Evolutionary conservation across 2,888 invertebrate genomes (phyloP).

Genomic region (Coelinius sp.): DNA sequence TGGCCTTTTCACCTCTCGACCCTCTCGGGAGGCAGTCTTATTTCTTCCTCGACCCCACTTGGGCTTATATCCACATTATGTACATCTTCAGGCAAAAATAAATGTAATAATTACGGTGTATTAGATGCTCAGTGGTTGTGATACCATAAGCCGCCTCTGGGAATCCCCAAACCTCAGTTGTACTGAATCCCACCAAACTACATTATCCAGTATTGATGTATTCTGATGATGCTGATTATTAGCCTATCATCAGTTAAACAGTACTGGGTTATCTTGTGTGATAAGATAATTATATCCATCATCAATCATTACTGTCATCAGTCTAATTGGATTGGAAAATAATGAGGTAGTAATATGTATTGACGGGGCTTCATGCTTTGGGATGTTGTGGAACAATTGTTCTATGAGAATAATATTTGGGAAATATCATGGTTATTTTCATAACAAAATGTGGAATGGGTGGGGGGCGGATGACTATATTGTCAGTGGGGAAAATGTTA

Average conservation of each 20-base stretch:
- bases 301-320: background rate
- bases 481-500: slow-evolving; percentile 35
- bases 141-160: slow-evolving; percentile 15
- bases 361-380: no score
- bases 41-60: slow-evolving; percentile 30
- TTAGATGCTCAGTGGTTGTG: slow-evolving; percentile 4
- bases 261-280: background rate
- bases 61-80: slow-evolving; percentile 16
- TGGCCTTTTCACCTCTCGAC: slow-evolving; percentile 52
- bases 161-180: background rate
- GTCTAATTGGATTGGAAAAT: background rate
- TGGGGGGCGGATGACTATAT: background rate
- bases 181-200: background rate
- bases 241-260: background rate
- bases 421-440: background rate
- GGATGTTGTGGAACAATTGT: no score
- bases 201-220: background rate
- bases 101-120: slow-evolving; percentile 32
- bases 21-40: slow-evolving; percentile 27
- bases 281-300: background rate
- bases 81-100: slow-evolving; percentile 26
- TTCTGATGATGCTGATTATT: slow-evolving; percentile 9
- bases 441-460: background rate
- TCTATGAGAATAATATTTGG: no score
- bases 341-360: no score